Conservation (phyloP, 1,140 invertebrate genomes). For the Euwallacea similis region DNA sequence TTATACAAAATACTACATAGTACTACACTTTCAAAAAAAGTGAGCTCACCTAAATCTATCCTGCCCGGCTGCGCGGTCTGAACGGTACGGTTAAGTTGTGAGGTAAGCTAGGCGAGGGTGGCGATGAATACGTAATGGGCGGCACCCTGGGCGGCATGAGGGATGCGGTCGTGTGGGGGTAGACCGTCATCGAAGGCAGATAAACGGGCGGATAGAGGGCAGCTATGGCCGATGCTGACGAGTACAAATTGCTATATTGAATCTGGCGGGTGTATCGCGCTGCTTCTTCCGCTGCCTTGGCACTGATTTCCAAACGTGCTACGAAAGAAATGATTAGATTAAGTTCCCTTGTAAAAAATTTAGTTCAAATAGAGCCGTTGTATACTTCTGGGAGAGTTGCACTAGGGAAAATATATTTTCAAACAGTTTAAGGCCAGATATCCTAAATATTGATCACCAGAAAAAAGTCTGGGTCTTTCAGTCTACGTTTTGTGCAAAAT, state of each 20-base stretch:
- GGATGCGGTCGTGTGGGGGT: conserved; percentile 34
- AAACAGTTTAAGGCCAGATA: too few species aligned
- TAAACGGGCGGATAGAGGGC: conserved; percentile 42
- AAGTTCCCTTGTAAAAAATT: neutral
- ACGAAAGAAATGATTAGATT: neutral
- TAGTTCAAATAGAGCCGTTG: neutral
- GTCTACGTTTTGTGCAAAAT: too few species aligned
- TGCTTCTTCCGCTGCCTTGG: conserved; percentile 42
- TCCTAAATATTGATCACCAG: too few species aligned
- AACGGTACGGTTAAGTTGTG: conserved; percentile 36
- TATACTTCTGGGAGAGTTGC: too few species aligned
- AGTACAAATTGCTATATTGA: conserved; percentile 40
- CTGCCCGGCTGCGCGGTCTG: conserved; percentile 40
- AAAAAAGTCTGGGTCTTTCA: too few species aligned
- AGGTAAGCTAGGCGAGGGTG: conserved; percentile 31
- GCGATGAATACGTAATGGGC: conserved; percentile 31
- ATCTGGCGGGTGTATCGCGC: conserved; percentile 40
- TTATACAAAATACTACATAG: neutral
- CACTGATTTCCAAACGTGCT: conserved; percentile 44
- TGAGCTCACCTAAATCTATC: conserved; percentile 41
- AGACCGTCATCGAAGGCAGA: conserved; percentile 41
- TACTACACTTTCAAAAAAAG: neutral
- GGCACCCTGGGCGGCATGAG: conserved; percentile 33
- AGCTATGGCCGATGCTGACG: conserved; percentile 40
- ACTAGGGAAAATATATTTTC: too few species aligned